Percentiles rank a stretch among this genome's conserved stretches.
Evolutionary conservation across 2,888 invertebrate species (phyloP).

Genomic region (Parthenolecanium corni): DNA sequence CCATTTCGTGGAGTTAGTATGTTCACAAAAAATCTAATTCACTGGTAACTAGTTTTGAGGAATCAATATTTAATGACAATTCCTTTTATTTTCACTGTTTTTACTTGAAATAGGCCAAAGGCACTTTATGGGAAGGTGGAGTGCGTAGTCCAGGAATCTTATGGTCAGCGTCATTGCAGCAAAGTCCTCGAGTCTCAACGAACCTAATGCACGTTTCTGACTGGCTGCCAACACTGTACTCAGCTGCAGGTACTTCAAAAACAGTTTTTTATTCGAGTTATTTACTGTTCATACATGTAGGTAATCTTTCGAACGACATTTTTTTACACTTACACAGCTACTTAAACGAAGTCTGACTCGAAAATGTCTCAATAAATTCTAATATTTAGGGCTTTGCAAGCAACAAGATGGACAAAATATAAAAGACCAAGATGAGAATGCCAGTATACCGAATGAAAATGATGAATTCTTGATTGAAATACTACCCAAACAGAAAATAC

Average conservation of each 20-base stretch:
- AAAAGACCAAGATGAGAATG: too few relatives aligned
- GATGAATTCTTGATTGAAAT: too few relatives aligned
- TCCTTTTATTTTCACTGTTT: not conserved
- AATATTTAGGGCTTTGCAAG: too few relatives aligned
- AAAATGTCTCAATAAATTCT: too few relatives aligned
- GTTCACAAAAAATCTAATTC: not conserved
- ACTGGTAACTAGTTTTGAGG: too few relatives aligned
- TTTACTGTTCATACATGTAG: not conserved
- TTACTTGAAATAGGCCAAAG: slow-evolving; percentile 46
- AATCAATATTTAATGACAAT: not conserved
- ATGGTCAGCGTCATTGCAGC: slow-evolving; percentile 50
- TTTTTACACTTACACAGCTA: not conserved
- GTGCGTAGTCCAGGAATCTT: slow-evolving; percentile 48
- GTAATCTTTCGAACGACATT: not conserved
- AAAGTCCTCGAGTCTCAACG: slow-evolving; percentile 46
- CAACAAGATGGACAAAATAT: too few relatives aligned
- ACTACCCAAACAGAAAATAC: too few relatives aligned
- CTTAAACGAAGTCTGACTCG: not conserved
- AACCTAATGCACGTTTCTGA: slow-evolving; percentile 55
- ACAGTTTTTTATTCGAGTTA: not conserved
- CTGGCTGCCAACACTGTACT: slow-evolving; percentile 57
- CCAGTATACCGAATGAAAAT: too few relatives aligned
- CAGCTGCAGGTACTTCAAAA: slow-evolving; percentile 47
- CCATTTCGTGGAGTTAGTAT: slow-evolving; percentile 46
- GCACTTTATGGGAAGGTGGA: slow-evolving; percentile 60